phyloP scores from a whole-genome alignment of 2,797 vertebrate species.

The Morelia viridis region DNA sequence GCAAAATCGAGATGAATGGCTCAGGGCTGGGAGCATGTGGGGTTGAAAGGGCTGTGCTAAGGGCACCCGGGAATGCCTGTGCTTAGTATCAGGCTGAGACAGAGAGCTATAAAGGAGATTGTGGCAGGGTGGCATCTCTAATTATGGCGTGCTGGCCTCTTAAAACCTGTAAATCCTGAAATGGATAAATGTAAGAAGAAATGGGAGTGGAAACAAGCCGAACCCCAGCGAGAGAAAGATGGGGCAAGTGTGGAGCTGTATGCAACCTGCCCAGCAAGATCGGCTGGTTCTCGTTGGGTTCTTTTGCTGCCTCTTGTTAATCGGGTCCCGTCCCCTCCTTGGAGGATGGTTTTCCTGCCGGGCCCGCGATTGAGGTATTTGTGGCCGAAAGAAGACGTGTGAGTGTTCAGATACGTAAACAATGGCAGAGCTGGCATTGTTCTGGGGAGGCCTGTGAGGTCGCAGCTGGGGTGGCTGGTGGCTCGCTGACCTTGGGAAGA shows the following conservation, averaged over 20 bases:
- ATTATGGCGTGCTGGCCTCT: not conserved
- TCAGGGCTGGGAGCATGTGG: not conserved
- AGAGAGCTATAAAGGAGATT: not conserved
- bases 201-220: not conserved
- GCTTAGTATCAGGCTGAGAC: not conserved
- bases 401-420: not conserved
- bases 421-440: not conserved
- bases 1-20: not conserved
- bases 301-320: not conserved
- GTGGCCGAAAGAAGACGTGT: slow-evolving; percentile 48
- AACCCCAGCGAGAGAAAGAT: too few relatives aligned
- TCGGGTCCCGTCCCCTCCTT: not conserved
- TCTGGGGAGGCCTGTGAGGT: not conserved
- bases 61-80: not conserved
- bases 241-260: not conserved
- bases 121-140: not conserved
- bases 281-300: not conserved
- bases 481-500: not conserved
- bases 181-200: not conserved
- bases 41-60: not conserved
- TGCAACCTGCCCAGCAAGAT: not conserved
- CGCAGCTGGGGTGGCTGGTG: not conserved
- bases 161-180: slow-evolving; percentile 8
- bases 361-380: slow-evolving; percentile 32
- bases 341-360: slow-evolving; percentile 20